Evolutionary conservation across 2,797 vertebrate genomes (phyloP), one percentile per base, ranked within the genome.

Genomic region (Peromyscus nudipes): DNA sequence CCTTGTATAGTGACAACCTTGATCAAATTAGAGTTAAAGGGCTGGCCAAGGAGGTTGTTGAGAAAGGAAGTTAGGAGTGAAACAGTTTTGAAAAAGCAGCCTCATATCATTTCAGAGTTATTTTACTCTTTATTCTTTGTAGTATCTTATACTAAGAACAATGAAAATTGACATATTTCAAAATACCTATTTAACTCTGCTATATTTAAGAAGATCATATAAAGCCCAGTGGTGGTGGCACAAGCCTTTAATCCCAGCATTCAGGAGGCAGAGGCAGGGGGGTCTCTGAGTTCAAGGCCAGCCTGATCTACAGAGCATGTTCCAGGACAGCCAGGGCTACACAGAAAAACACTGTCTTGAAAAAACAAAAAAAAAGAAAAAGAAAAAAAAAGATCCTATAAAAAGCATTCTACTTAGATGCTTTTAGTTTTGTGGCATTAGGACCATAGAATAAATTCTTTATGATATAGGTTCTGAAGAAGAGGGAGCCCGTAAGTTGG

Each of bases 401-500:
- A 96, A 97, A 87, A 86, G 31, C 71, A 62, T 89, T 60, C 40
- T 88, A 19, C 43, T 97, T 37, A 43, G 43, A 86, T 91, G n/a
- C 62, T 95, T 95, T 85, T 82, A 89, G 76, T 94, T 97, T 92
- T 96, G 73, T 92, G 60, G 31, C 3, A 0, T 90, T 97, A 90
- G 87, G 14, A 85, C 89, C 6, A 13, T 62, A 93, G 93, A 55
- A 55, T 89, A 94, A 95, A 84, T 95, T 90, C 55, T 92, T 95
- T 91, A 73, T 75, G 76, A 87, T 69, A 87, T 55, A 65, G 71
- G 86, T 94, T 97, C 92, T 94, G 86, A 97, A 94, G 91, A 97
- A 96, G 55, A 94, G 17, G 55, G 77, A 97, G 65, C 89, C 37
- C 94, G 40, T 57, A 96, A 93, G 71, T 96, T 95, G 84, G 96